Evolutionary conservation across 2,113 vertebrate genomes (phyloP), one percentile per base, ranked within the genome.

Genomic region (Lynx canadensis): DNA sequence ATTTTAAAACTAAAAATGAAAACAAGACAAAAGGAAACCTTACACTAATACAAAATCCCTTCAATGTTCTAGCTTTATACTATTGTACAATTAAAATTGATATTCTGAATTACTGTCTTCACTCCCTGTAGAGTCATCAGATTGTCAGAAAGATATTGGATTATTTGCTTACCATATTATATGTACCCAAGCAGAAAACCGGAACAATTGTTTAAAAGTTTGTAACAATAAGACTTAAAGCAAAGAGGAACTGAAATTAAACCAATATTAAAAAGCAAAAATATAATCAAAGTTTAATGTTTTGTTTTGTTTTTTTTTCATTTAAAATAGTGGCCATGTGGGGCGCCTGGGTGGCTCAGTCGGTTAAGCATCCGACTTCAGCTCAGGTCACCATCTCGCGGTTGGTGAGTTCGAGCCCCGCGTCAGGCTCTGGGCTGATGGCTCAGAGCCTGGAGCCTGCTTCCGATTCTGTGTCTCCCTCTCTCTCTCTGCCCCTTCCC

Each of bases 151-250:
- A 90, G 19, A 91, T 87, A 83, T 13, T 89, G 4, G 14, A 68
- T 85, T 81, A 73, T 91, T 96, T 96, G 45, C 73, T 95, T 93
- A 85, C 23, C 13, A 82, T 31, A 63, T 85, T 86, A 68, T 36
- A 86, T 3, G 65, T 66, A 94, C 23, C 82, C 68, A 85, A 85
- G 60, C 63, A 93, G 41, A 93, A 90, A 96, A 83, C 9, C 89
- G 7, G 18, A 63, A 29, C 4, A n/a, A 4, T 73, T 87, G 33
- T 69, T 76, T 12, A 33, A 29, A 74, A 74, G 5, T 68, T 91
- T 69, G 0, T 10, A 89, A 41, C 29, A 73, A n/a, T 71, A 82
- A 57, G 4, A 16, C 78, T 63, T 93, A n/a, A 97, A 86, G 29
- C 5, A 89, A 84, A 94, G 69, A 50, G 19, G 68, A 92, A 87